phyloP scores from a whole-genome alignment of 2,113 vertebrate species.

The Pelmatolapia mariae region DNA sequence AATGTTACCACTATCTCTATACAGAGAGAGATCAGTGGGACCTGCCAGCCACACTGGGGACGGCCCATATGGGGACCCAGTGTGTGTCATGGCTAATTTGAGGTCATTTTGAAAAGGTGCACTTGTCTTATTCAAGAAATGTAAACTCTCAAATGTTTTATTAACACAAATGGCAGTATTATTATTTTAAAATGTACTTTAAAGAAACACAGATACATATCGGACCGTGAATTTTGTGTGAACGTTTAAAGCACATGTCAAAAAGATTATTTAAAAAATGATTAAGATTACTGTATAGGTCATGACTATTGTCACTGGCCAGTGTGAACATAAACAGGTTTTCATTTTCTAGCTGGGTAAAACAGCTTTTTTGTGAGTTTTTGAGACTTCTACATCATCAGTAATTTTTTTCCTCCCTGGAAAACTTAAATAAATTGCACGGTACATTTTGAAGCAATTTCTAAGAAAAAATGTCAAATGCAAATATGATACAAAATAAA shows the following conservation, averaged over 20 bases:
- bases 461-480: background rate
- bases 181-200: background rate
- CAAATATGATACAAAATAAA: background rate
- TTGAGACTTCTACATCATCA: background rate
- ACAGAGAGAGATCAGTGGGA: rapidly evolving
- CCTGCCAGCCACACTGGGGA: background rate
- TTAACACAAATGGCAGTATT: background rate
- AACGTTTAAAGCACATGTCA: background rate
- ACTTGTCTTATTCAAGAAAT: background rate
- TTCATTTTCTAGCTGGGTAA: background rate
- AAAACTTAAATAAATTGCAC: background rate
- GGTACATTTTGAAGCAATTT: background rate
- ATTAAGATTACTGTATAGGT: background rate
- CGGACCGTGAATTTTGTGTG: background rate
- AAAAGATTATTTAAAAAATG: background rate
- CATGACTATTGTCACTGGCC: background rate
- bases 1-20: background rate
- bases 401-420: background rate
- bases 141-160: background rate
- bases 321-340: background rate
- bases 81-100: background rate
- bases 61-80: background rate
- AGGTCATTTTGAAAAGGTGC: background rate
- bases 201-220: background rate
- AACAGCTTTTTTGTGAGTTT: background rate